These are phyloP conservation scores for Julus scanicus DNA, from an alignment of 2,888 invertebrate genomes.

Conservation along the genomic window DNA sequence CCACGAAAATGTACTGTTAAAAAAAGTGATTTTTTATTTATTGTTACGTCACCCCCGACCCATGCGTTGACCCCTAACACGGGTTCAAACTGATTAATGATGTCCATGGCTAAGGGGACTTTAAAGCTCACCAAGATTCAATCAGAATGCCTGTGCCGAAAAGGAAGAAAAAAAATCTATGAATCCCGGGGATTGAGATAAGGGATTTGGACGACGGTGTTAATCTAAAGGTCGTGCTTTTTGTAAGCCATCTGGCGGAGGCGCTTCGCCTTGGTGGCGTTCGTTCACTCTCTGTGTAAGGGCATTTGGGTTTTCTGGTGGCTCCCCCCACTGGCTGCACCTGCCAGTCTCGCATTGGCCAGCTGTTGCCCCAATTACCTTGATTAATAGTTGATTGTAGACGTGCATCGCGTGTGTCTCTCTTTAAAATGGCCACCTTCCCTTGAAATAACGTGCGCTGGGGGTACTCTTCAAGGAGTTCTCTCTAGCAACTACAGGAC, in stretches of 20 bases:
- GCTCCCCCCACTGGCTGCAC: slow-evolving; percentile 48
- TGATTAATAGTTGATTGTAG: slow-evolving; percentile 54
- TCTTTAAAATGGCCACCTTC: slow-evolving; percentile 22
- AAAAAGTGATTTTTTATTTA: not conserved
- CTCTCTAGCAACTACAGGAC: not conserved
- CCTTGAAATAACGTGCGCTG: slow-evolving; percentile 14
- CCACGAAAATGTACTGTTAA: not conserved
- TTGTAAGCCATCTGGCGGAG: slow-evolving; percentile 26
- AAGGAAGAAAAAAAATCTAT: not conserved
- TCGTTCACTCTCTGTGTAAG: slow-evolving; percentile 32
- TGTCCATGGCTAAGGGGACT: not conserved
- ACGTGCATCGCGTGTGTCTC: slow-evolving; percentile 36
- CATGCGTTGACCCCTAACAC: not conserved
- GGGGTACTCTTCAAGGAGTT: not conserved
- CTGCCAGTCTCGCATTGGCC: slow-evolving; percentile 55
- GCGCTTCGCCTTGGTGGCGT: slow-evolving; percentile 41
- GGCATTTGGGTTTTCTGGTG: slow-evolving; percentile 44
- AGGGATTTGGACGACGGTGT: slow-evolving; percentile 17
- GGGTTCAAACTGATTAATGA: slow-evolving; percentile 38
- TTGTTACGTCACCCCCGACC: not conserved
- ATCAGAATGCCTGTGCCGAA: not conserved
- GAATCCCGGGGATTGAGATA: slow-evolving; percentile 20
- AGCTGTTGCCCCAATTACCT: slow-evolving; percentile 57
- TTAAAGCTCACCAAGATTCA: slow-evolving; percentile 21
- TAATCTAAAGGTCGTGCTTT: slow-evolving; percentile 31